Conservation (phyloP, 2,888 invertebrate genomes). For the Eilema griseolum region DNA sequence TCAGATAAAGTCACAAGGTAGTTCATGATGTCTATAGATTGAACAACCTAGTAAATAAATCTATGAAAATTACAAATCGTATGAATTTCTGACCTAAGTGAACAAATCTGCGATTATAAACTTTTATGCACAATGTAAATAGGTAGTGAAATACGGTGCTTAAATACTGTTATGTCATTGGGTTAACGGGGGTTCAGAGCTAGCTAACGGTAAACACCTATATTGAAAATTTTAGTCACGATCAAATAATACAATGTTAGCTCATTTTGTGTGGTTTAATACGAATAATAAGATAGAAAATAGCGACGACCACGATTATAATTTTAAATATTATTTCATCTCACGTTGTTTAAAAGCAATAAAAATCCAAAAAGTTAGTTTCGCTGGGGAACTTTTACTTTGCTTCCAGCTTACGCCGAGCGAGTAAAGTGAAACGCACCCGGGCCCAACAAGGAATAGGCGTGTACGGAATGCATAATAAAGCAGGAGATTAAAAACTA, state of each 20-base stretch:
- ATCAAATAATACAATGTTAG: neutral
- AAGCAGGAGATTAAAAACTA: slow-evolving; percentile 85
- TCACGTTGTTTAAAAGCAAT: slow-evolving; percentile 85
- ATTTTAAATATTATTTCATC: slow-evolving; percentile 81
- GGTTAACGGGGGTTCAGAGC: too few relatives aligned
- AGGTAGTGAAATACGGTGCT: too few relatives aligned
- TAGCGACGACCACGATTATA: slow-evolving; percentile 57
- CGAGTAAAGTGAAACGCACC: slow-evolving; percentile 76
- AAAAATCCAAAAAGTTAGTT: slow-evolving; percentile 83
- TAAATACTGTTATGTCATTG: too few relatives aligned
- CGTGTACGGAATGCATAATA: slow-evolving; percentile 86
- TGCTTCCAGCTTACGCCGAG: slow-evolving; percentile 73
- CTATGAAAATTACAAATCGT: too few relatives aligned
- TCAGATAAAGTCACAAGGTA: too few relatives aligned
- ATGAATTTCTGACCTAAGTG: too few relatives aligned
- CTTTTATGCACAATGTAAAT: too few relatives aligned
- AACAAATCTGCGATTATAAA: too few relatives aligned
- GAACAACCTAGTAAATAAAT: too few relatives aligned
- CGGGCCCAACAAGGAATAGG: slow-evolving; percentile 83
- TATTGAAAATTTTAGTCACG: neutral
- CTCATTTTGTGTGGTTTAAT: neutral
- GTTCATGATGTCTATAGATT: too few relatives aligned
- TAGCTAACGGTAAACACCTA: too few relatives aligned
- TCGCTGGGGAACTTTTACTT: slow-evolving; percentile 80
- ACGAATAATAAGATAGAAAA: slow-evolving; percentile 24